phyloP scores from a whole-genome alignment of 2,113 vertebrate species.

The Chaetura pelagica region DNA sequence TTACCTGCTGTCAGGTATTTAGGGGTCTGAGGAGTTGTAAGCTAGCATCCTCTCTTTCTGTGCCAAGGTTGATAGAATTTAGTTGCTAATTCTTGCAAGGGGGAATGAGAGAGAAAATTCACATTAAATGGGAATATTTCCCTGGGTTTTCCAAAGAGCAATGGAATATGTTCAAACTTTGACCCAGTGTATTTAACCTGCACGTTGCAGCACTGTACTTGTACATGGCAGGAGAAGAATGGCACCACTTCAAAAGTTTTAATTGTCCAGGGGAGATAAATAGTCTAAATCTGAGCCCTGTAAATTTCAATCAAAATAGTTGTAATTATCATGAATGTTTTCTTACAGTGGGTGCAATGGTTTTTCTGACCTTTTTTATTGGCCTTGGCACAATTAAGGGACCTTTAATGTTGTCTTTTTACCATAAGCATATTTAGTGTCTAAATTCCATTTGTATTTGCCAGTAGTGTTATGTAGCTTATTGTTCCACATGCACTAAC shows the following conservation, averaged over 20 bases:
- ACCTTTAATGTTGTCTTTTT: not conserved
- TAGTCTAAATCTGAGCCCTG: not conserved
- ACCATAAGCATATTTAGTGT: not conserved
- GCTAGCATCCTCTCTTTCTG: not conserved
- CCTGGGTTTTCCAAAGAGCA: not conserved
- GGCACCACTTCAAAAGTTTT: not conserved
- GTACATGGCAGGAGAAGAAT: not conserved
- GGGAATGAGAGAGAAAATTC: not conserved
- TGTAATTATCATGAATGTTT: not conserved
- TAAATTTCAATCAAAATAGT: not conserved
- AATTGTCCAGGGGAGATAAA: not conserved
- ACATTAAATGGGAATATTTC: not conserved
- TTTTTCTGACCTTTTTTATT: constrained; percentile 1
- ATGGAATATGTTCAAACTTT: not conserved
- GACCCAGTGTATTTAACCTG: not conserved
- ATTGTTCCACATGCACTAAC: constrained; percentile 50
- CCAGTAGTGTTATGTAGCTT: not conserved
- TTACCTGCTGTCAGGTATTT: not conserved
- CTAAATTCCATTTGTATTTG: constrained; percentile 2
- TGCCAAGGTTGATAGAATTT: not conserved
- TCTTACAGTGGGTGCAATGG: not conserved
- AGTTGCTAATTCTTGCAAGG: not conserved
- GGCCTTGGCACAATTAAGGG: not conserved
- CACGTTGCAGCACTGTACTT: not conserved
- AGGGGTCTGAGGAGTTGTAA: not conserved